Base-by-base conservation (phyloP, 2,888 invertebrate species). In the Junonia oenone region DNA sequence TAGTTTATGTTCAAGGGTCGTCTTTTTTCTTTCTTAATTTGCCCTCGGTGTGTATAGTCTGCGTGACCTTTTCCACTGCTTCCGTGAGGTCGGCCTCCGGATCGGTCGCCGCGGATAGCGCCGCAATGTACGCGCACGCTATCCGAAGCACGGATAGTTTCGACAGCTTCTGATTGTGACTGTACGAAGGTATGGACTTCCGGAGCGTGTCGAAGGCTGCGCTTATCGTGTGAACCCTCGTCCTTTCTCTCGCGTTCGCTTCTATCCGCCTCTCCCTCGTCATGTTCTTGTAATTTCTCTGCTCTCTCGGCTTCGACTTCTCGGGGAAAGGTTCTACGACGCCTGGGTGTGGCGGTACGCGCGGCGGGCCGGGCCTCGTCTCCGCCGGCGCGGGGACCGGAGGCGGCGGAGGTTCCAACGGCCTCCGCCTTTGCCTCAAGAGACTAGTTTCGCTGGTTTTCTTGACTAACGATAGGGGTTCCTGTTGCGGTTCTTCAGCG, bases 241-340 rank as follows among this genome's bases (percentile, higher is more conserved):
- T 97, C 57, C 98, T 87, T 76, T 98, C 98, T 4, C 98, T 91
- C 0, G 98, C 98, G 75, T 98, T 98, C 0, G 98, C 98, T 77
- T 98, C 98, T 73, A 98, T 97, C 63, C 98, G 91, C 65, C 98
- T 89, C 76, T 98, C 98, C 15, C 97, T 91, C 0, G 97, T 98
- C 97, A 98, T 98, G 78, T 97, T 98, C 76, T 98, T 98, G 83
- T 98, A 98, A 78, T 98, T 98, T 63, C 97, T 91, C 72, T 96
- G 96, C 62, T 95, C 94, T 52, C 93, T 89, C 0, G 84, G 81
- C 46, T 76, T 76, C 33, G 67, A 55, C 63, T 74, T 83, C 0
- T 85, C 79, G 26, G 68, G 45, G 61, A 75, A 72, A 0, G 69
- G 59, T 51, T 83, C 85, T 5, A 73, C 69, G 17, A 92, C 91